Conservation (phyloP, 2,113 vertebrate genomes). For the Pluvianellus socialis region DNA sequence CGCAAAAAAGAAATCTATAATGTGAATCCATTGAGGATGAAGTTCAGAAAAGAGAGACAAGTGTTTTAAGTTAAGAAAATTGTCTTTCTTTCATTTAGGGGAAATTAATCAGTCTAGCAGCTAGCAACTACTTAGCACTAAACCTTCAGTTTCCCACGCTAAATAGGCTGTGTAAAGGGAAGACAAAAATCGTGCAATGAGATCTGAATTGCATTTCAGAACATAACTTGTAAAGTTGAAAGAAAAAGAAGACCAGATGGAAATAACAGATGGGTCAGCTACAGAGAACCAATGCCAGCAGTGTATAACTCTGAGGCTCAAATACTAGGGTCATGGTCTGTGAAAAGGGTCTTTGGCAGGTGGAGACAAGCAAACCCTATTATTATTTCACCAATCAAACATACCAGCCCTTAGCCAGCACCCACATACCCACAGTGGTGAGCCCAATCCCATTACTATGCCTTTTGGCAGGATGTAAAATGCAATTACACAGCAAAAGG, state of each 20-base stretch:
- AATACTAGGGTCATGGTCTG: neutral
- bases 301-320: neutral
- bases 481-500: neutral
- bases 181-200: neutral
- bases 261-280: neutral
- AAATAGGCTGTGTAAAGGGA: neutral
- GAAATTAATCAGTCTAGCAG: constrained; percentile 15
- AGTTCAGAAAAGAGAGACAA: neutral
- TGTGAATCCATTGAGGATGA: neutral
- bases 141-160: neutral
- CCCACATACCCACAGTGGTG: neutral
- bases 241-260: neutral
- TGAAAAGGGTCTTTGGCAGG: neutral
- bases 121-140: neutral
- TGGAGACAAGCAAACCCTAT: neutral
- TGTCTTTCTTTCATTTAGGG: neutral
- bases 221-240: neutral
- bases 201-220: neutral
- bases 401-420: neutral
- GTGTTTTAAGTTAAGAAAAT: neutral
- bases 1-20: neutral
- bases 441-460: neutral
- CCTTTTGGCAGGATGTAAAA: neutral
- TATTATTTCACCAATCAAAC: neutral
- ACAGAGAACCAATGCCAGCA: neutral